Evolutionary conservation across 1,140 invertebrate species (phyloP).

Genomic region (Drosophila sproati): DNA sequence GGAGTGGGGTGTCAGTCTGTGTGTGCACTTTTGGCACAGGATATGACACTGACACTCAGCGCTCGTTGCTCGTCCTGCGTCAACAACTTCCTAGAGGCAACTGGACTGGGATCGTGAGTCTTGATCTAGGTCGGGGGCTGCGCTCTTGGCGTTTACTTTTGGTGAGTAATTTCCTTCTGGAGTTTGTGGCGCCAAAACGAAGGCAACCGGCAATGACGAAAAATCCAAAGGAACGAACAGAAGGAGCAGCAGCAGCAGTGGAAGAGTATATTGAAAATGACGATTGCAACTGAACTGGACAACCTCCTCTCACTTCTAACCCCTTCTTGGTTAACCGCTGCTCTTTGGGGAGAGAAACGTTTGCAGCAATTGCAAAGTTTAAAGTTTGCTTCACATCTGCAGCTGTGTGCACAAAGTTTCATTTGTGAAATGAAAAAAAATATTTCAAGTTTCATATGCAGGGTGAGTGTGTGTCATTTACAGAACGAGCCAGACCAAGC

Average conservation of each 20-base stretch:
- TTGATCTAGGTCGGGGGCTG: conserved; percentile 14
- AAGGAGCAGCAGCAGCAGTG: background rate
- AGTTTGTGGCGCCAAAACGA: conserved; percentile 68
- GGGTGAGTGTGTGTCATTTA: conserved; percentile 68
- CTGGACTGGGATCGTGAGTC: conserved; percentile 3
- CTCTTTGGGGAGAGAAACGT: conserved; percentile 53
- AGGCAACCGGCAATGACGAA: conserved; percentile 63
- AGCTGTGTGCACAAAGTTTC: conserved; percentile 74
- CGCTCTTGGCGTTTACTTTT: conserved; percentile 76
- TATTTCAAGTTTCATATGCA: conserved; percentile 78
- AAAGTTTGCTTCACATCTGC: conserved; percentile 63
- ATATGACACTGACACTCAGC: conserved; percentile 81
- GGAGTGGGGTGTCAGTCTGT: conserved; percentile 16
- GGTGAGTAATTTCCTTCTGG: conserved; percentile 79
- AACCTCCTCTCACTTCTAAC: background rate
- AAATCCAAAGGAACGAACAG: conserved; percentile 64
- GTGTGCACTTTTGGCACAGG: conserved; percentile 80
- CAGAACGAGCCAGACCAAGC: conserved; percentile 31
- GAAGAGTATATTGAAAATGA: conserved; percentile 53
- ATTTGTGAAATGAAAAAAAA: conserved; percentile 81
- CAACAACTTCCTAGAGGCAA: conserved; percentile 74
- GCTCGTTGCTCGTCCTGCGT: conserved; percentile 69
- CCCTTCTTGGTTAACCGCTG: conserved; percentile 58
- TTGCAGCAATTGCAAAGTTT: conserved; percentile 70
- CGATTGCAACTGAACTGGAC: conserved; percentile 65